Percentiles rank a stretch among this genome's conserved stretches.
Conservation (phyloP, 1,140 invertebrate species). For the Papilio machaon region DNA sequence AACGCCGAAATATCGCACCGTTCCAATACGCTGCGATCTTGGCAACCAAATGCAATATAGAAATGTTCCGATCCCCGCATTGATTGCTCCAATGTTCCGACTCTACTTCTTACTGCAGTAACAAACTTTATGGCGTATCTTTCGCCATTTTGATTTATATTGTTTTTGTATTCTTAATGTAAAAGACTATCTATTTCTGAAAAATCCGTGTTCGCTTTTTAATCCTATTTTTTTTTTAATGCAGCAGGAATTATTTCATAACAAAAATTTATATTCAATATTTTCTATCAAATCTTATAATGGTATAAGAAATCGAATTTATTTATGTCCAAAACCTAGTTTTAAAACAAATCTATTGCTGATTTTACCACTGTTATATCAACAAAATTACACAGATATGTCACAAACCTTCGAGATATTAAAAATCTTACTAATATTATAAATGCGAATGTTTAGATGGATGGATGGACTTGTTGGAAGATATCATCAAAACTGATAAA, state of each 20-base stretch:
- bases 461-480: too few species aligned
- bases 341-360: not conserved
- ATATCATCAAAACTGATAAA: too few species aligned
- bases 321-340: not conserved
- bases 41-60: conserved; percentile 46
- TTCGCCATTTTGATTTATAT: conserved; percentile 28
- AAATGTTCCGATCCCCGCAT: conserved; percentile 44
- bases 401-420: not conserved
- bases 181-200: not conserved
- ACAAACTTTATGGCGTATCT: conserved; percentile 3
- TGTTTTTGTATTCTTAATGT: not conserved
- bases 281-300: too few species aligned
- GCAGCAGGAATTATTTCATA: too few species aligned
- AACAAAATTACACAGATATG: not conserved
- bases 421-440: too few species aligned
- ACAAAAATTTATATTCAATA: too few species aligned
- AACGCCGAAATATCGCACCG: conserved; percentile 39
- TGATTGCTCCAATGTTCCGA: conserved; percentile 44
- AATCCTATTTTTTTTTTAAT: too few species aligned
- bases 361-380: not conserved
- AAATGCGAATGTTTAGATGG: too few species aligned
- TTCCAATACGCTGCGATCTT: conserved; percentile 47
- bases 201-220: too few species aligned
- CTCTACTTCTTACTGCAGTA: conserved; percentile 10
- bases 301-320: not conserved